Percentiles rank a stretch among this genome's conserved stretches.
Conservation (phyloP, 2,888 invertebrate species). For the Hydrotaea diabolus region DNA sequence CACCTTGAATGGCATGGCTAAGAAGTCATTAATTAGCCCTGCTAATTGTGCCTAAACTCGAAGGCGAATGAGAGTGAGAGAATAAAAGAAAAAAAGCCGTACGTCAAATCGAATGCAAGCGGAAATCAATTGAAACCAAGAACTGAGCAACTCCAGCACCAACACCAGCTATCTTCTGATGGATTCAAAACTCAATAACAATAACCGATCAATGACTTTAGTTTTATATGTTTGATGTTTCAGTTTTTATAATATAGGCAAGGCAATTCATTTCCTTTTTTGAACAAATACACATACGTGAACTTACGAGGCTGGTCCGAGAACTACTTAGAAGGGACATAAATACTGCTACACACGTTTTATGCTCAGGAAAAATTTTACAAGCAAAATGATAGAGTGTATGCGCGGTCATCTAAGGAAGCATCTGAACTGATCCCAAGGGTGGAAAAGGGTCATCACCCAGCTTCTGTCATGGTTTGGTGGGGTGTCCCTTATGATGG, state of each 20-base stretch:
- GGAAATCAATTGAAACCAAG: neutral
- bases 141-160: no score
- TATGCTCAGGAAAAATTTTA: no score
- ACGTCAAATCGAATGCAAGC: neutral
- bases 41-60: constrained; percentile 46
- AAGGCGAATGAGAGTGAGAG: neutral
- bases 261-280: neutral
- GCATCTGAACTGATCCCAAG: no score
- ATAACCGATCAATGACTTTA: constrained; percentile 10
- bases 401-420: no score
- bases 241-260: neutral
- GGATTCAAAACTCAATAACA: neutral
- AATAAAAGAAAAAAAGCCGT: neutral
- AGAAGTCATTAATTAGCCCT: constrained; percentile 50
- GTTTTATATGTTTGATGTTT: neutral
- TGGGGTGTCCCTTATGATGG: no score
- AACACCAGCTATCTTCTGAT: neutral
- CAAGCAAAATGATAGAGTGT: no score
- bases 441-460: no score
- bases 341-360: no score
- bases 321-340: no score
- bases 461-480: no score
- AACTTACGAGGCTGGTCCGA: no score
- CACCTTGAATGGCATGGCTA: constrained; percentile 42
- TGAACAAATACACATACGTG: neutral